These are phyloP conservation scores for Echinops telfairi DNA, from an alignment of 2,113 vertebrate species.

Conservation along the genomic window DNA sequence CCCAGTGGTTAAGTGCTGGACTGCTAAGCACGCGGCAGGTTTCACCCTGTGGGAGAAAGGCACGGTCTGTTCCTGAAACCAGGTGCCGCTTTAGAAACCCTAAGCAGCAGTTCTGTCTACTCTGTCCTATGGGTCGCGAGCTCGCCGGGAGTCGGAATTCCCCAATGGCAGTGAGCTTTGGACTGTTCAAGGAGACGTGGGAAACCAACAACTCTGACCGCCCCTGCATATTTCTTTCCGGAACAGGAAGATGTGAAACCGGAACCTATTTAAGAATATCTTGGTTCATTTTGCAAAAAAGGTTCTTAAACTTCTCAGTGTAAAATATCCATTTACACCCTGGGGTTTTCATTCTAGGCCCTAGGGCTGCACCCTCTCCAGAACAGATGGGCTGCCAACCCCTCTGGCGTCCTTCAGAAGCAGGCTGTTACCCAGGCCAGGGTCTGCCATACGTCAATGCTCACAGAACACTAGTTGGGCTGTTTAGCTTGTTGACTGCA, in stretches of 20 bases:
- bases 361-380: background rate
- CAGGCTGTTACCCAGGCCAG: background rate
- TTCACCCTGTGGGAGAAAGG: no score
- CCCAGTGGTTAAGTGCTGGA: no score
- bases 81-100: no score
- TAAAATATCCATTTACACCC: background rate
- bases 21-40: no score
- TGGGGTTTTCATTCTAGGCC: background rate
- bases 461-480: background rate
- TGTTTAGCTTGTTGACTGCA: background rate
- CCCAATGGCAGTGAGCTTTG: no score
- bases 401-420: background rate
- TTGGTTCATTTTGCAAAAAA: background rate
- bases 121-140: no score
- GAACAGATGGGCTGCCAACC: background rate
- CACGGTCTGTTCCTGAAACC: no score
- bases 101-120: no score
- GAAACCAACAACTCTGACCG: background rate
- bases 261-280: slow-evolving; percentile 40
- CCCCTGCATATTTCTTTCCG: background rate
- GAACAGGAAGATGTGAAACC: background rate
- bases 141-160: no score
- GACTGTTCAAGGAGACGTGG: background rate
- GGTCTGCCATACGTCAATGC: background rate
- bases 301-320: background rate